These are phyloP conservation scores for Procambarus clarkii DNA, from an alignment of 1,140 invertebrate genomes.

Conservation along the genomic window DNA sequence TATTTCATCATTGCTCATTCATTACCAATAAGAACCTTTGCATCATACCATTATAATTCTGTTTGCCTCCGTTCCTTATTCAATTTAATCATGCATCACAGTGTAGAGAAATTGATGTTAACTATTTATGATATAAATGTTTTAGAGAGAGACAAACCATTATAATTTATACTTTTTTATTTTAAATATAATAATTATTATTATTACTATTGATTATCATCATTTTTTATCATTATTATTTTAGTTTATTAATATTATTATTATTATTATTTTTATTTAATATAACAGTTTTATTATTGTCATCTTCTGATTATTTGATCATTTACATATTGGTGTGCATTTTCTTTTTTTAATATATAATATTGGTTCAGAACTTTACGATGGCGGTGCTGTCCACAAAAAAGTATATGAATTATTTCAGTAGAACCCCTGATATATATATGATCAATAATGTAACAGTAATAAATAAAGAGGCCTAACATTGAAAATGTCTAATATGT, in stretches of 20 bases:
- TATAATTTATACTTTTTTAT: background rate
- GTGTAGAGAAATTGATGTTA: constrained; percentile 54
- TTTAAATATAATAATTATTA: constrained; percentile 9
- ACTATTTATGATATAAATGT: constrained; percentile 56
- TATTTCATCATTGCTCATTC: background rate
- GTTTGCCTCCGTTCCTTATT: background rate
- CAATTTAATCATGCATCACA: background rate
- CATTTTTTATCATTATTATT: background rate
- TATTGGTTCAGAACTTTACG: constrained; percentile 18
- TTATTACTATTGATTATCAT: background rate
- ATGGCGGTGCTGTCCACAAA: constrained; percentile 17
- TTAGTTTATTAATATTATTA: background rate
- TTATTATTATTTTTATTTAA: too few species aligned
- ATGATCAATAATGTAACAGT: constrained; percentile 14
- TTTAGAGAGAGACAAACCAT: background rate
- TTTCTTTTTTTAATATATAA: too few species aligned
- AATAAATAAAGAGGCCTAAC: constrained; percentile 3
- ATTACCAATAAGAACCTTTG: background rate
- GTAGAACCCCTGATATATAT: constrained; percentile 4
- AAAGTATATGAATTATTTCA: background rate
- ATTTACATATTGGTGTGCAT: too few species aligned
- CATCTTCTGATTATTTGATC: too few species aligned
- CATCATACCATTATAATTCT: background rate
- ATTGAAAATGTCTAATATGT: background rate
- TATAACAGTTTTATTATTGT: too few species aligned